Base-by-base conservation (phyloP, 1,140 invertebrate species). In the Drosophila equinoxialis region DNA sequence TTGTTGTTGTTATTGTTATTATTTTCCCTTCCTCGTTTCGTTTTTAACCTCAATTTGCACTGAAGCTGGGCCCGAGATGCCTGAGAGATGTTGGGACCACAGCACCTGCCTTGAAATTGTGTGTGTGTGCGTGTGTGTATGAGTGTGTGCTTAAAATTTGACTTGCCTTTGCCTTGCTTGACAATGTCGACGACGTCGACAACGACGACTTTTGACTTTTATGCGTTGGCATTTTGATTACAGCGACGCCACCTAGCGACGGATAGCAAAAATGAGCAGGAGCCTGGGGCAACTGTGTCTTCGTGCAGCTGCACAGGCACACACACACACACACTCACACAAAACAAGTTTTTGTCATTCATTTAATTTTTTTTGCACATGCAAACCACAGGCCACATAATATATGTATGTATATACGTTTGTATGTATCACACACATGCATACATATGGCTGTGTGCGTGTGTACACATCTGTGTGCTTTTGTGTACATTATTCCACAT, bases 221-320 rank as follows among this genome's bases (percentile, higher is more conserved):
- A 76, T 79, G 69, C 68, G 76, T 68, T 89, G 83, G 84, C 83
- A 87, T 89, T 87, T 87, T 87, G 83, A 87, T 51, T 84, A 87
- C 83, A 87, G 83, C 83, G 82, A 57, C 84, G 77, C 84, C 83
- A 89, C 83, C 83, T 89, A 80, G 76, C 80, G 79, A 73, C 51
- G 67, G 65, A 65, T 51, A 51, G 45, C 37, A 23, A 23, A 51
- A 69, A 48, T 14, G 30, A 48, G 41, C 39, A 33, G 0, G 35
- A 10, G 23, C 6, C 17, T 26, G 58, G 58, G 30, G 48, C 11
- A 14, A 26, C 17, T 37, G 45, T 26, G 39, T 63, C 59, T 42
- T 67, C 51, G 58, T 63, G 71, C 74, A 58, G 51, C 63, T 62
- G 71, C 71, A 74, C 55, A 77, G n/a, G 14, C 11, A 35, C 37